phyloP scores from a whole-genome alignment of 2,888 invertebrate species.

The Petrolisthes cinctipes region DNA sequence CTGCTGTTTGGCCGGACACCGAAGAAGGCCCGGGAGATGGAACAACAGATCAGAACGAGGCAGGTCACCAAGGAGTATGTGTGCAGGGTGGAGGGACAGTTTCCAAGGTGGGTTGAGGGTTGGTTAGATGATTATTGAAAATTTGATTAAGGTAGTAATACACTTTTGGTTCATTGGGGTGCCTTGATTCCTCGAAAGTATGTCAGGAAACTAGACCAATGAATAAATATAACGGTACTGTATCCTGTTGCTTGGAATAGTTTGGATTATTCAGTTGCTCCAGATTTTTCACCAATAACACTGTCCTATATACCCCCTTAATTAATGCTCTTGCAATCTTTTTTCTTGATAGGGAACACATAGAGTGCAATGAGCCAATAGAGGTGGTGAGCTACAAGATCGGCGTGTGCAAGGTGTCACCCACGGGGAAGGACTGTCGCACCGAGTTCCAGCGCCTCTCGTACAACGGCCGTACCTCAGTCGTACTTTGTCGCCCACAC shows the following conservation, averaged over 20 bases:
- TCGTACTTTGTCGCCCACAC: slow-evolving; percentile 92
- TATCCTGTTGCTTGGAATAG: too few relatives aligned
- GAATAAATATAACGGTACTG: too few relatives aligned
- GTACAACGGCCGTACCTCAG: slow-evolving; percentile 89
- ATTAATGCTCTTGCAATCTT: too few relatives aligned
- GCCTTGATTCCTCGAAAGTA: too few relatives aligned
- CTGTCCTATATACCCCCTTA: too few relatives aligned
- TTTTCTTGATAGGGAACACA: slow-evolving; percentile 76
- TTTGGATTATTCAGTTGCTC: too few relatives aligned
- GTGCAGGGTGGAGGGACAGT: slow-evolving; percentile 92
- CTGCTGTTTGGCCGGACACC: slow-evolving; percentile 93
- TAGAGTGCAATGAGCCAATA: slow-evolving; percentile 90
- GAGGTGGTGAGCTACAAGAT: slow-evolving; percentile 95
- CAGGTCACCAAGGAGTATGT: slow-evolving; percentile 95
- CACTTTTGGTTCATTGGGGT: too few relatives aligned
- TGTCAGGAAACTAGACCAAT: too few relatives aligned
- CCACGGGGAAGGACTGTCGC: slow-evolving; percentile 91
- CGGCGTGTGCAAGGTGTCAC: slow-evolving; percentile 93
- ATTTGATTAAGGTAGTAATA: too few relatives aligned
- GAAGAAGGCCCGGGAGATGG: slow-evolving; percentile 93
- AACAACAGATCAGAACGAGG: slow-evolving; percentile 91
- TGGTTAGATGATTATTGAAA: neutral
- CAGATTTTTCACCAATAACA: neutral
- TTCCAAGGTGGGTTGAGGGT: slow-evolving; percentile 82
- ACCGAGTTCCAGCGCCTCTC: slow-evolving; percentile 92